Conservation (phyloP, 1,140 invertebrate species). For the Drosophila ambigua region DNA sequence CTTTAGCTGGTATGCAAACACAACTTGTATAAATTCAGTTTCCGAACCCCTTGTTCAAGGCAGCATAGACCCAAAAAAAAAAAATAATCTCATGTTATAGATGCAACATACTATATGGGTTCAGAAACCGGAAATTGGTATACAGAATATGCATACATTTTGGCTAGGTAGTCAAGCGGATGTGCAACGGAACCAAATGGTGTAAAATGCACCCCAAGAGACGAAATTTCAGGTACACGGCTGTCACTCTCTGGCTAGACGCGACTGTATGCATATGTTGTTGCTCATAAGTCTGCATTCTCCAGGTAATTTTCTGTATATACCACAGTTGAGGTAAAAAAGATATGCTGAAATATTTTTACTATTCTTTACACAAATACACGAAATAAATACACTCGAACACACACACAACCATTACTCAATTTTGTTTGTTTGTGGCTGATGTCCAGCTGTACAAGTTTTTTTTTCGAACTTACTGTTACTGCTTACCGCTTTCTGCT, state of each 20-base stretch:
- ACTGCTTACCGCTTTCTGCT: slow-evolving; percentile 25
- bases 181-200: slow-evolving; percentile 43
- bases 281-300: slow-evolving; percentile 50
- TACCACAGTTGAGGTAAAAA: too few species aligned
- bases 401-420: slow-evolving; percentile 16
- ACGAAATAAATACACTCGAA: slow-evolving; percentile 6
- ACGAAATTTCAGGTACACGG: slow-evolving; percentile 20
- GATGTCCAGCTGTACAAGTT: neutral
- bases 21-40: too few species aligned
- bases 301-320: too few species aligned
- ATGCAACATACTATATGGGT: too few species aligned
- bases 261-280: slow-evolving; percentile 52
- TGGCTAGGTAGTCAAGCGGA: slow-evolving; percentile 17
- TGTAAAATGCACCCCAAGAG: neutral
- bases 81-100: too few species aligned
- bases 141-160: slow-evolving; percentile 18
- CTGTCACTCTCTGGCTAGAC: slow-evolving; percentile 22
- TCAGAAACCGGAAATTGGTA: neutral
- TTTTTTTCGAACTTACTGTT: slow-evolving; percentile 25
- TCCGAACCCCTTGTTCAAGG: too few species aligned
- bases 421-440: slow-evolving; percentile 5
- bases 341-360: too few species aligned
- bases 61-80: too few species aligned
- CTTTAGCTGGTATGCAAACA: too few species aligned
- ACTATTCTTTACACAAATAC: too few species aligned